Conservation (phyloP, 2,113 vertebrate genomes). For the Anhinga anhinga region DNA sequence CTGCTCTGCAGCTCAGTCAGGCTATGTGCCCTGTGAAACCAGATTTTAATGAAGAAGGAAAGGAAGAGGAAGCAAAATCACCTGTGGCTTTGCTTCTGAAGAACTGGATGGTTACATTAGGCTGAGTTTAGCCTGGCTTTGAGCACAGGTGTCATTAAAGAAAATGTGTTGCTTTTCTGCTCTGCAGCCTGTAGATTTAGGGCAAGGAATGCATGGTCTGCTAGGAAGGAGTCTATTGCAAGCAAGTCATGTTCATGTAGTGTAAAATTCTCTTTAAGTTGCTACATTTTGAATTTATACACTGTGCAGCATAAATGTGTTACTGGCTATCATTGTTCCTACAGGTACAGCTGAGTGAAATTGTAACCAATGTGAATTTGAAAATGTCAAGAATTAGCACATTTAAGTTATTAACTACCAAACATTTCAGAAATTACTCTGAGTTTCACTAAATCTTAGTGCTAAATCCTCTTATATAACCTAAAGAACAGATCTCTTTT, state of each 20-base stretch:
- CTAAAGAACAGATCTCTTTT: neutral
- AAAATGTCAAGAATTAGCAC: neutral
- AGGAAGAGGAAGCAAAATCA: slow-evolving; percentile 59
- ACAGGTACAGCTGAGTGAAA: neutral
- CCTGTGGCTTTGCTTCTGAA: slow-evolving; percentile 58
- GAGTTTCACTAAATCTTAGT: slow-evolving; percentile 12
- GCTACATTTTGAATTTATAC: neutral
- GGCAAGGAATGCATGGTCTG: neutral
- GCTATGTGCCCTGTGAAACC: slow-evolving; percentile 17
- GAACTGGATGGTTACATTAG: neutral
- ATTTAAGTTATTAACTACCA: neutral
- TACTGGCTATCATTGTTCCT: neutral
- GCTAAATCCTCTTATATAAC: slow-evolving; percentile 23
- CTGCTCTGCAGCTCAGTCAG: slow-evolving; percentile 1
- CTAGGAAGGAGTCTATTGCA: neutral
- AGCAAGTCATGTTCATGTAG: neutral
- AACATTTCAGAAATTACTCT: neutral
- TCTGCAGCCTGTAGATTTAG: neutral
- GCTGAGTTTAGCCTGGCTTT: neutral
- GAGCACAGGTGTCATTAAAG: slow-evolving; percentile 16
- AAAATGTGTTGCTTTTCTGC: neutral
- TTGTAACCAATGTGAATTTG: neutral
- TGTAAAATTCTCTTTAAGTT: neutral
- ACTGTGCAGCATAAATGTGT: neutral
- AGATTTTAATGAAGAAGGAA: slow-evolving; percentile 50